Evolutionary conservation across 2,888 invertebrate species (phyloP).

Genomic region (Papilio gigon): DNA sequence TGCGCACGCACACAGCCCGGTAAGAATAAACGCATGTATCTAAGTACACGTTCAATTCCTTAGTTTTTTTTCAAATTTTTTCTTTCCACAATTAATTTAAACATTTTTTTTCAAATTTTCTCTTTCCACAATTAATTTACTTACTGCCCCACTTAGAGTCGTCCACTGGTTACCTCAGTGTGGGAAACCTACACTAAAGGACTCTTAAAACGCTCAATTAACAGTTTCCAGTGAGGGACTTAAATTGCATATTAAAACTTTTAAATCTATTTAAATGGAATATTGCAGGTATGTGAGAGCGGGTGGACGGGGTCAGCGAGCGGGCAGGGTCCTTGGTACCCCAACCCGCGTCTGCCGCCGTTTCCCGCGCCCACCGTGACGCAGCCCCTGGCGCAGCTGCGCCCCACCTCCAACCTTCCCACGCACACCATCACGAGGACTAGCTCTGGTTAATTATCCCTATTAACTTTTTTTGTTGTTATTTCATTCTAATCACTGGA

Average conservation of each 20-base stretch:
- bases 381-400: slow-evolving; percentile 92
- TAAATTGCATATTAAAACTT: too few relatives aligned
- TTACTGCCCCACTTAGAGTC: too few relatives aligned
- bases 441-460: slow-evolving; percentile 71
- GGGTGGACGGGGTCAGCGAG: slow-evolving; percentile 49
- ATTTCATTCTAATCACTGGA: too few relatives aligned
- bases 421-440: slow-evolving; percentile 76
- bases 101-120: too few relatives aligned
- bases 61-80: too few relatives aligned
- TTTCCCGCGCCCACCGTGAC: slow-evolving; percentile 93
- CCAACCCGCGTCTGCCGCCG: slow-evolving; percentile 95
- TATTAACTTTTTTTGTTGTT: background rate
- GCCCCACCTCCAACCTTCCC: slow-evolving; percentile 83
- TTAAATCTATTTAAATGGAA: slow-evolving; percentile 2
- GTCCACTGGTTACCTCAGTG: too few relatives aligned
- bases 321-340: slow-evolving; percentile 84
- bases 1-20: slow-evolving; percentile 85
- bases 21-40: slow-evolving; percentile 77
- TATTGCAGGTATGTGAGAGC: slow-evolving; percentile 53
- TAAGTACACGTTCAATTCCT: too few relatives aligned
- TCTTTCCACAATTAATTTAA: too few relatives aligned
- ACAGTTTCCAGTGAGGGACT: too few relatives aligned
- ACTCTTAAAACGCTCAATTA: too few relatives aligned
- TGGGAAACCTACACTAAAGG: too few relatives aligned
- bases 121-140: too few relatives aligned